These are phyloP conservation scores for Eriosoma lanigerum DNA, from an alignment of 1,140 invertebrate species.

Conservation along the genomic window DNA sequence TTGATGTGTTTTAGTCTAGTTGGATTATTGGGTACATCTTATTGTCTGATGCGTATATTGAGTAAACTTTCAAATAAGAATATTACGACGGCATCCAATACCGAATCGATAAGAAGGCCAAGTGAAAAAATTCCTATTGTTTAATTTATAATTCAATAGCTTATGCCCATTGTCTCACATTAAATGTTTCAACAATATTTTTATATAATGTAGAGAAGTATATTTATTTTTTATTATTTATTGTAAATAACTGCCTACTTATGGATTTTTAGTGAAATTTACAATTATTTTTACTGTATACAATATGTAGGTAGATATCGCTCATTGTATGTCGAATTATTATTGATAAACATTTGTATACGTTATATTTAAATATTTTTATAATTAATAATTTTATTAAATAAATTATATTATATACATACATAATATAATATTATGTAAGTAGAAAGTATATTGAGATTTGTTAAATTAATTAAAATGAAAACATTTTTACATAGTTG, in stretches of 20 bases:
- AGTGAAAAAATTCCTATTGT: constrained; percentile 48
- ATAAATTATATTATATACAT: not conserved
- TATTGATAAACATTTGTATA: constrained; percentile 28
- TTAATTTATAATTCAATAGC: constrained; percentile 6
- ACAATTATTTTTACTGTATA: not conserved
- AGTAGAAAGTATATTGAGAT: too few relatives aligned
- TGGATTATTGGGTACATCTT: constrained; percentile 34
- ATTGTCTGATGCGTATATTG: constrained; percentile 20
- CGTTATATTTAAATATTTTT: not conserved
- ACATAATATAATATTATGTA: not conserved
- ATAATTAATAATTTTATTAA: not conserved
- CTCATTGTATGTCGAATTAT: constrained; percentile 21
- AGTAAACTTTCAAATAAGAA: constrained; percentile 6
- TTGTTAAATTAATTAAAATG: too few relatives aligned
- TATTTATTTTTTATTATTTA: constrained; percentile 8
- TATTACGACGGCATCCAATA: constrained; percentile 15
- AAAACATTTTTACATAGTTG: too few relatives aligned
- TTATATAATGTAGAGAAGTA: not conserved
- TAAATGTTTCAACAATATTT: constrained; percentile 15
- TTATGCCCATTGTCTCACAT: not conserved
- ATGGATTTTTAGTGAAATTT: constrained; percentile 1
- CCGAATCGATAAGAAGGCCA: not conserved
- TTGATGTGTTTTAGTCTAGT: constrained; percentile 38
- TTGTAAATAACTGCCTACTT: constrained; percentile 21
- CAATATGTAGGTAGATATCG: not conserved